Percentiles rank a stretch among this genome's conserved stretches.
Conservation (phyloP, 37 sponge, comb jelly and placozoan species). For the Geodia barretti region DNA sequence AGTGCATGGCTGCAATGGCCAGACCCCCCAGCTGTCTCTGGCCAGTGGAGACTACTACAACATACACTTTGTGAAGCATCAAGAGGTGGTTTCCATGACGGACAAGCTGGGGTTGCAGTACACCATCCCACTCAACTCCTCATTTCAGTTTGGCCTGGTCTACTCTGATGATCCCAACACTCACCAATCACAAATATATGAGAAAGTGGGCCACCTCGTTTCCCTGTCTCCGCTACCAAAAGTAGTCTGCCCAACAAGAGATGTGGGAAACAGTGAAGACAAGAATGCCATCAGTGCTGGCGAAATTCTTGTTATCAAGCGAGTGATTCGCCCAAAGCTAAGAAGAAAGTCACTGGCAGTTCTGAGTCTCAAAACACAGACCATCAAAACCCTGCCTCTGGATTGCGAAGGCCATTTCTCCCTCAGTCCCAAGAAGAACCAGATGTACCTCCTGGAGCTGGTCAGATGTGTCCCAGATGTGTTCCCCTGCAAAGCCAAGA, state of each 20-base stretch:
- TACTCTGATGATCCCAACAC: conserved; percentile 10
- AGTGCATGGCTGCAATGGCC: conserved; percentile 32
- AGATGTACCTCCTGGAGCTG: conserved; percentile 35
- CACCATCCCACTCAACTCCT: conserved; percentile 28
- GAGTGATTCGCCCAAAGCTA: background rate
- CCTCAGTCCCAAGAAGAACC: conserved; percentile 23
- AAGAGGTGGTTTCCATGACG: conserved; percentile 29
- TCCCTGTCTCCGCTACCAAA: conserved; percentile 18
- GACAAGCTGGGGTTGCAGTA: conserved; percentile 14
- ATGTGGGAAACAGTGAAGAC: background rate
- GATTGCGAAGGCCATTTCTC: conserved; percentile 37
- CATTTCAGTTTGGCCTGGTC: conserved; percentile 33
- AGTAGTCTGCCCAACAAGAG: conserved; percentile 25
- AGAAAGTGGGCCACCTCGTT: conserved; percentile 22
- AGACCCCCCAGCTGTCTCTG: conserved; percentile 13
- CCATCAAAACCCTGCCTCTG: conserved; percentile 19
- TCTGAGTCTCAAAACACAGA: conserved; percentile 11
- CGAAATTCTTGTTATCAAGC: conserved; percentile 23
- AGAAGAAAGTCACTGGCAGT: conserved; percentile 29
- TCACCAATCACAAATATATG: conserved; percentile 12
- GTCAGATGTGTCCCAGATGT: background rate
- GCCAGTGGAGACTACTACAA: conserved; percentile 39
- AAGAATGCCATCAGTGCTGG: background rate
- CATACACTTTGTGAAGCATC: conserved; percentile 22
- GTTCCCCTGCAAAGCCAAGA: conserved; percentile 14